Base-by-base conservation (phyloP, 2,797 vertebrate species). In the Chanos chanos region DNA sequence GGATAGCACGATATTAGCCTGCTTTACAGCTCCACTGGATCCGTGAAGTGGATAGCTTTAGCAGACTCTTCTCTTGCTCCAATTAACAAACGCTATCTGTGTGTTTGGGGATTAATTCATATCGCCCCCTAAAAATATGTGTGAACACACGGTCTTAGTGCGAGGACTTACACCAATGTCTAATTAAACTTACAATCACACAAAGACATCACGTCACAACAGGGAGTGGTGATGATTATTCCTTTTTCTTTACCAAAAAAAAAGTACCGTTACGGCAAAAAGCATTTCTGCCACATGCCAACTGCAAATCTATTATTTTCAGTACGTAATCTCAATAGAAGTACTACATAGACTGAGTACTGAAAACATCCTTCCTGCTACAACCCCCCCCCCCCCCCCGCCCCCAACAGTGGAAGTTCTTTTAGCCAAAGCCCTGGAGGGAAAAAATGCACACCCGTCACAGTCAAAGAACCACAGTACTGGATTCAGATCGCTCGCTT, bases 381-480 rank as follows among this genome's bases (percentile, higher is more conserved):
- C n/a, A n/a, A n/a, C n/a, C n/a, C n/a, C n/a, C n/a, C n/a, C n/a
- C n/a, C n/a, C n/a, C n/a, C n/a, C n/a, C n/a, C n/a, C n/a, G n/a
- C n/a, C n/a, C n/a, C n/a, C n/a, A n/a, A 31, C 21, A 25, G 16
- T 3, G 30, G 48, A 52, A 31, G 49, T 8, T 15, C 44, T 53
- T 74, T 61, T 68, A 69, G 15, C 16, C 10, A 64, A 60, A 33
- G 69, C 64, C 40, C 22, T 2, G 28, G 25, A 18, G 28, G 25
- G 18, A 53, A 45, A 61, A 71, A 70, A 64, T 56, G 37, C 18
- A 12, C 36, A 25, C 34, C 37, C 31, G 19, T 12, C 1, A 5
- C 67, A 30, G 60, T 73, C 77, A 78, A 77, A 74, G 75, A 74
- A 74, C 61, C 63, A 62, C n/a, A n/a, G n/a, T n/a, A n/a, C 66